These are phyloP conservation scores for Aphaenogaster rudis DNA, from an alignment of 1,140 invertebrate genomes.

Conservation along the genomic window DNA sequence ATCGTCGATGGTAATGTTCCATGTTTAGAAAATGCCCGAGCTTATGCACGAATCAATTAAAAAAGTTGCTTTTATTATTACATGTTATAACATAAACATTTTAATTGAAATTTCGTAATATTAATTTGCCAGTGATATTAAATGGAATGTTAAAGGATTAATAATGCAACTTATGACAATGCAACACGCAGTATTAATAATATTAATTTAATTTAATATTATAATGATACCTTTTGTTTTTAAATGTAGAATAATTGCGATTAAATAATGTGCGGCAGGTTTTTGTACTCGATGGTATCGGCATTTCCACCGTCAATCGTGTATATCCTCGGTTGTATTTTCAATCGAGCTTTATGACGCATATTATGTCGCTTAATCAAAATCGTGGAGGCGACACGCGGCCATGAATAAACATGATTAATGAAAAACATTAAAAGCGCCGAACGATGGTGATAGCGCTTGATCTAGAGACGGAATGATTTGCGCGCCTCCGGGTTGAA, in stretches of 20 bases:
- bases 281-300: conserved; percentile 1
- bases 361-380: conserved; percentile 50
- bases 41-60: not conserved
- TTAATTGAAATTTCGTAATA: not conserved
- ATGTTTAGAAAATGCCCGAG: not conserved
- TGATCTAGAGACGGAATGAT: not conserved
- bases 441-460: conserved; percentile 18
- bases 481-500: not conserved
- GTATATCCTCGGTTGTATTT: conserved; percentile 31
- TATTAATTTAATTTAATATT: conserved; percentile 18
- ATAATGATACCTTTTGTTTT: not conserved
- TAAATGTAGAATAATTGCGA: not conserved
- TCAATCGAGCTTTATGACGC: conserved; percentile 41
- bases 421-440: conserved; percentile 47
- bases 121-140: not conserved
- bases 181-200: not conserved
- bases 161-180: not conserved
- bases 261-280: not conserved
- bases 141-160: not conserved
- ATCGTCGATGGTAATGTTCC: not conserved
- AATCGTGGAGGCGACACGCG: conserved; percentile 3
- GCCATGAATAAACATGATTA: conserved; percentile 44
- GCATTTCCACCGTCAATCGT: conserved; percentile 26
- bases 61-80: not conserved
- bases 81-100: not conserved